These are phyloP conservation scores for Caenorhabditis zanzibari DNA, from an alignment of 2,888 invertebrate species.

Conservation along the genomic window DNA sequence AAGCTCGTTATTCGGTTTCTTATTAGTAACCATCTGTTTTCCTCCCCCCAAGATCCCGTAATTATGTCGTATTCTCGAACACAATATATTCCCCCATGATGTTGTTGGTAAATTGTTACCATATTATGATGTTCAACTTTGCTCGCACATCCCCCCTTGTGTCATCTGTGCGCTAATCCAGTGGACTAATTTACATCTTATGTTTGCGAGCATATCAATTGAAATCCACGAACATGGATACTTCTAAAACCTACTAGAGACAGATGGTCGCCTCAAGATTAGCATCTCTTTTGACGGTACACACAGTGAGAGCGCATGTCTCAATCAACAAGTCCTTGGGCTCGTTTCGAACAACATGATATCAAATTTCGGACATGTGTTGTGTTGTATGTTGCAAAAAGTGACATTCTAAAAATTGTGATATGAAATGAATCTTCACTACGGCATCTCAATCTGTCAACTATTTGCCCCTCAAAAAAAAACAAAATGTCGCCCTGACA, in stretches of 20 bases:
- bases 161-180: constrained; percentile 52
- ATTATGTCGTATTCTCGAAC: constrained; percentile 41
- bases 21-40: constrained; percentile 38
- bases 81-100: constrained; percentile 31
- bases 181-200: constrained; percentile 41
- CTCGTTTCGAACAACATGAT: constrained; percentile 39
- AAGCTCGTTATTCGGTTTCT: background rate
- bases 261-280: constrained; percentile 54
- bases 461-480: constrained; percentile 14
- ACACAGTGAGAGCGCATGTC: constrained; percentile 1
- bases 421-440: too few species aligned
- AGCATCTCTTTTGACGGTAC: constrained; percentile 48
- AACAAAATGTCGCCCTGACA: constrained; percentile 45
- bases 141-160: constrained; percentile 29
- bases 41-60: constrained; percentile 14
- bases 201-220: constrained; percentile 51
- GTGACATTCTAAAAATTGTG: background rate
- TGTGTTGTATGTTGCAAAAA: background rate
- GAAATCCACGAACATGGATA: constrained; percentile 13
- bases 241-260: background rate
- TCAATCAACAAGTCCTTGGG: constrained; percentile 59
- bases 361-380: constrained; percentile 59
- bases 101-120: constrained; percentile 28
- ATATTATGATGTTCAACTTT: constrained; percentile 38
- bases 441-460: background rate